Evolutionary conservation across 2,113 vertebrate genomes (phyloP), one percentile per base, ranked within the genome.

Genomic region (Sebastes fasciatus): DNA sequence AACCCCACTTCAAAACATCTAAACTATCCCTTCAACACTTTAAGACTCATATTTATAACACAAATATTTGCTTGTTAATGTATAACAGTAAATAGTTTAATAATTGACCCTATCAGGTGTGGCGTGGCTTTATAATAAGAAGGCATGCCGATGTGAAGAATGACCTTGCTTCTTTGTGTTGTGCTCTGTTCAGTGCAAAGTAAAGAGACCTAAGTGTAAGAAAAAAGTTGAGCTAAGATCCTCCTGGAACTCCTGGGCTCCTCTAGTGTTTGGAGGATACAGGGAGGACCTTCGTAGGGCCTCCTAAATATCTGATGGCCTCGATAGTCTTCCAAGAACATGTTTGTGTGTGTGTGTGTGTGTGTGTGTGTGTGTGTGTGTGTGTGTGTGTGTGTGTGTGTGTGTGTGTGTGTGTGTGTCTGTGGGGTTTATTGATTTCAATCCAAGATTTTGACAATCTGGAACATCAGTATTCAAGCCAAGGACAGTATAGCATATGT

Each of bases 381-480:
- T 48, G 19, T 54, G 17, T 77, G 62, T 79, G 19, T 51, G 60
- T 68, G 17, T n/a, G n/a, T 80, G 65, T 74, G 64, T 89, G 61
- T 80, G 23, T 48, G 19, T 54, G 17, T 74, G 64, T 89, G 61
- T 80, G 23, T 48, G 19, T 54, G 17, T 77, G 62, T 79, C 21
- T 51, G 60, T 68, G 17, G 69, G 72, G 45, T 88, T 88, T 88
- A 83, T 79, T 80, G 62, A 85, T 85, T 62, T 66, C 48, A 77
- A 74, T 85, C 82, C 69, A 68, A 80, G 65, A 71, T 82, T 87
- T 86, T 62, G 23, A 67, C 75, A 85, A 70, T 84, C 63, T 68
- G 55, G 54, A 86, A 52, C 48, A 45, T 87, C 9, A 73, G 23
- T 61, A 64, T 77, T 17, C 2, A 1, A 75, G 72, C 72, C 81